A percentile compares a stretch with the other conserved stretches of the same genome.
These are phyloP conservation scores for Thaumetopoea pityocampa DNA, from an alignment of 1,140 invertebrate genomes.

Conservation along the genomic window DNA sequence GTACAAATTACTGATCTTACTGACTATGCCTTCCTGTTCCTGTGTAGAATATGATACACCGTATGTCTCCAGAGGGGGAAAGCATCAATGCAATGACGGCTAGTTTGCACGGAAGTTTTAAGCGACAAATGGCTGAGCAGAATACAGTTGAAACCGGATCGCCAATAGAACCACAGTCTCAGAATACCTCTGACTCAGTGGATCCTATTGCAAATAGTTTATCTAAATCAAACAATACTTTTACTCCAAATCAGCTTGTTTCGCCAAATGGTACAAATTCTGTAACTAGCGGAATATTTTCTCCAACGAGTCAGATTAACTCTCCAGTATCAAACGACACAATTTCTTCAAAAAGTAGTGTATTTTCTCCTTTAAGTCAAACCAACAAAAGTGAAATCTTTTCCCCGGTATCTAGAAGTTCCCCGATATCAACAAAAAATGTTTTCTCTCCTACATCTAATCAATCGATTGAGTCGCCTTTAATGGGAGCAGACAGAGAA, in stretches of 20 bases:
- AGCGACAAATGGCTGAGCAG: constrained; percentile 61
- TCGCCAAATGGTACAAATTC: constrained; percentile 76
- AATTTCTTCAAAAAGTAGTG: constrained; percentile 71
- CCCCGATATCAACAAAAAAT: constrained; percentile 64
- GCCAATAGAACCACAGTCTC: constrained; percentile 58
- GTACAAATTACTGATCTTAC: too few species aligned
- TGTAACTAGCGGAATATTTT: constrained; percentile 75
- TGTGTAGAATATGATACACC: constrained; percentile 71
- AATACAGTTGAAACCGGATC: constrained; percentile 54
- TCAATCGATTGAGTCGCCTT: constrained; percentile 70
- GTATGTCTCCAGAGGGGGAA: constrained; percentile 74
- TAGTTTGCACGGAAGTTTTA: constrained; percentile 71
- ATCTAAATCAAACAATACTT: constrained; percentile 54
- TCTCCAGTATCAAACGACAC: constrained; percentile 73
- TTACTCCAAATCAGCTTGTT: constrained; percentile 69
- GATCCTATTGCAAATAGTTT: constrained; percentile 64
- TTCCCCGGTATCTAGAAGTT: constrained; percentile 67
- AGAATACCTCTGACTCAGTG: constrained; percentile 59
- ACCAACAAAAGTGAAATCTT: constrained; percentile 73
- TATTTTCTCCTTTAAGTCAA: constrained; percentile 72
- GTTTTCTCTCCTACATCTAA: constrained; percentile 69
- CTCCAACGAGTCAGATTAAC: constrained; percentile 74
- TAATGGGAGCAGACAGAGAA: constrained; percentile 68
- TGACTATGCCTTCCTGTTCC: constrained; percentile 58
- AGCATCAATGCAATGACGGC: constrained; percentile 70